Percentiles rank a stretch among this genome's conserved stretches.
These are phyloP conservation scores for Chaetura pelagica DNA, from an alignment of 2,113 vertebrate species.

Conservation along the genomic window DNA sequence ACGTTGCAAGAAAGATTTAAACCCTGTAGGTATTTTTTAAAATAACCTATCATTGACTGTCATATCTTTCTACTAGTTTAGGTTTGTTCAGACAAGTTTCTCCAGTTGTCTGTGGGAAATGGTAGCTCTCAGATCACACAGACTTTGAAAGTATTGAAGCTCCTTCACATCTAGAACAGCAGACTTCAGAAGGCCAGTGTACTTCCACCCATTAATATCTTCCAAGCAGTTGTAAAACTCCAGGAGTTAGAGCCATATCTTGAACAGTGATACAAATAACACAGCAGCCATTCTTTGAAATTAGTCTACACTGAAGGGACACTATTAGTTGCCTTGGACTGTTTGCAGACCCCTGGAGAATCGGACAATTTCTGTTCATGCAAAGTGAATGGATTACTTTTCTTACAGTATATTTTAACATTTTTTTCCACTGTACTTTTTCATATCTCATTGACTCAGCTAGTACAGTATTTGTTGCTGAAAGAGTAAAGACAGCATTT, in stretches of 20 bases:
- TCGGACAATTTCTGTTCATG: background rate
- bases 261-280: background rate
- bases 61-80: background rate
- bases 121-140: background rate
- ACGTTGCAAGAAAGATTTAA: background rate
- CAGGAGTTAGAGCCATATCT: background rate
- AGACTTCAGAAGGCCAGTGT: background rate
- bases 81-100: background rate
- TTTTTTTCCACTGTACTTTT: background rate
- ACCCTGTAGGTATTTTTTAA: background rate
- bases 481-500: background rate
- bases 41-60: background rate
- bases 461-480: background rate
- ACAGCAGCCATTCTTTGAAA: background rate
- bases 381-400: conserved; percentile 44
- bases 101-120: background rate
- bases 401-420: background rate
- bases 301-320: background rate
- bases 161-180: background rate
- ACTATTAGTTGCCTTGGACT: background rate
- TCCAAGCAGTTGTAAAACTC: background rate
- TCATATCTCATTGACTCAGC: conserved; percentile 24
- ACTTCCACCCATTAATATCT: background rate
- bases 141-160: background rate
- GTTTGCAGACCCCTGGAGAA: background rate